These are phyloP conservation scores for Podocnemis expansa DNA, from an alignment of 2,113 vertebrate genomes.

Conservation along the genomic window DNA sequence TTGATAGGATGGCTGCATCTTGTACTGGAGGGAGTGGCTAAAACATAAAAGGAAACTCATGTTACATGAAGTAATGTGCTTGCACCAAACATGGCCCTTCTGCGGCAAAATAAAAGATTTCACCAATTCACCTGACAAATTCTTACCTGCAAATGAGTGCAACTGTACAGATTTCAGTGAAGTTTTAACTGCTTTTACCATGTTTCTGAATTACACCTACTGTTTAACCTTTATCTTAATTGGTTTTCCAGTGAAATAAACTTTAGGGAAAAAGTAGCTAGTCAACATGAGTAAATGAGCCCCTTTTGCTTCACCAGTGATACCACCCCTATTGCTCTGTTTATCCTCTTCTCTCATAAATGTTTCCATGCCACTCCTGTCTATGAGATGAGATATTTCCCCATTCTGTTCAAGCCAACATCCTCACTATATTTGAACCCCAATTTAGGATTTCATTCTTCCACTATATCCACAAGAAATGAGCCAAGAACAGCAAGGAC, in stretches of 20 bases:
- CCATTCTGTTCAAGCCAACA: background rate
- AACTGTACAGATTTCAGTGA: background rate
- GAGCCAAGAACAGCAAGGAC: background rate
- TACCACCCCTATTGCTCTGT: background rate
- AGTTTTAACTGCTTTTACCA: background rate
- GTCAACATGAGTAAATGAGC: background rate
- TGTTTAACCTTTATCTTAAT: background rate
- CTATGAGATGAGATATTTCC: background rate
- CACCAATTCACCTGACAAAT: background rate
- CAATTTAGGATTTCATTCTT: background rate
- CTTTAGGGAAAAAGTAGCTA: too few relatives aligned
- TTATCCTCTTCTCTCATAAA: background rate
- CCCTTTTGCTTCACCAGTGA: background rate
- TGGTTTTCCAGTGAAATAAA: background rate
- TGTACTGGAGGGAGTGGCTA: background rate
- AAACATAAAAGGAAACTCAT: background rate
- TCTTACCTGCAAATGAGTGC: background rate
- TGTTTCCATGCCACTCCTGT: background rate
- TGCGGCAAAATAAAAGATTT: too few relatives aligned
- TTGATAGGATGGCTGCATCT: background rate
- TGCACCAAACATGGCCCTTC: background rate
- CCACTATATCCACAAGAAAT: background rate
- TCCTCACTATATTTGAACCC: background rate
- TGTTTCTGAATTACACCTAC: background rate
- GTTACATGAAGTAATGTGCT: background rate